Evolutionary conservation across 2,888 invertebrate species (phyloP), one percentile per base, ranked within the genome.

Genomic region (Caenorhabditis drosophilae): DNA sequence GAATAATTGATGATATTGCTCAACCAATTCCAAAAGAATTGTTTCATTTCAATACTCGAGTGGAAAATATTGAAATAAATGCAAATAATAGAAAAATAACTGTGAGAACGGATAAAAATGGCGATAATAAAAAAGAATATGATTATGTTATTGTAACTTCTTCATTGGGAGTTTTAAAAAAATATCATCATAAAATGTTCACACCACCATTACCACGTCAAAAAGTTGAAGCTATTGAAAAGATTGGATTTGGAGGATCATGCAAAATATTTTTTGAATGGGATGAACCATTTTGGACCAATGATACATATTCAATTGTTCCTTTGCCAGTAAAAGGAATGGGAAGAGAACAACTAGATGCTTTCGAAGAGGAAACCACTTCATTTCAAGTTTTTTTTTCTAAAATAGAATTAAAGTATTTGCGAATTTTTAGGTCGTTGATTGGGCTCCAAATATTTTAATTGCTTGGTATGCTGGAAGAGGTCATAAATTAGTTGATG

Each of bases 91-190:
- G 59, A 23, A 34, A 34, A 45, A 25, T 62, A 11, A 22, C 40
- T 20, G n/a, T 61, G 22, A 61, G 58, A 18, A 47, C 46, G 2
- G 44, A 48, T 35, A n/a, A 41, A 15, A 20, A 68, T 31, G 36
- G 51, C 22, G n/a, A n/a, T n/a, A n/a, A n/a, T n/a, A n/a, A n/a
- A n/a, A 54, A 47, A 4, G 56, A 48, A 44, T 80, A 75, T 50
- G 80, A 80, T 38, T 77, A 72, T 47, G 77, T 80, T 1, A 75
- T 80, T 51, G 78, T 79, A 6, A 80, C 80, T 2, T 67, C 75
- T 6, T 74, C 79, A 7, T 55, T 80, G n/a, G 80, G 80, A 11
- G 79, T 79, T 56, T 62, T 80, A 38, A 80, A 80, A 48, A 72
- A 70, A 36, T 75, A 68, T 41, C 71, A 72, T 55, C 55, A 67